Evolutionary conservation across 2,797 vertebrate genomes (phyloP), one percentile per base, ranked within the genome.

Genomic region (Molossus molossus): DNA sequence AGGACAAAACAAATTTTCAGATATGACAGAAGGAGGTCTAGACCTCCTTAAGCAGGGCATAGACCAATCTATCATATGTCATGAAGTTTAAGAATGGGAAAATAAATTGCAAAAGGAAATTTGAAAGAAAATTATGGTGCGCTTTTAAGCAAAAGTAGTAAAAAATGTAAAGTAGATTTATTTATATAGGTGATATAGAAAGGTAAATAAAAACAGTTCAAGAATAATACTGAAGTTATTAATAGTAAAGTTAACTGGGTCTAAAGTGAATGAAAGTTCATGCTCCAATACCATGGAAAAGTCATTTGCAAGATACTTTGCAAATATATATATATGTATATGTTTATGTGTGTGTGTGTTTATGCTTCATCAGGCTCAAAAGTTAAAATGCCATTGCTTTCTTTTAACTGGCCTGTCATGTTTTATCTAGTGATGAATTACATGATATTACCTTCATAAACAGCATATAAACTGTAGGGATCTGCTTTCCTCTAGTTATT

Each of bases 371-470:
- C 76, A 81, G 40, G n/a, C 62, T 77, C 60, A 77, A 75, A 83
- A 33, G 40, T 69, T 73, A 77, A 80, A 92, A 81, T 94, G 76
- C 45, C 50, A 0, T 25, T 95, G 62, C 76, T 60, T 86, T 87
- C 75, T 96, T 88, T 95, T 73, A 96, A 88, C 84, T 87, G 72
- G 53, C 50, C 58, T 93, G 76, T 94, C 45, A 64, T 81, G 23
- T 87, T 91, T 94, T 94, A 90, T 79, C 69, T 73, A 23, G 55
- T 94, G 95, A 95, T 94, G 58, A 77, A 92, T 93, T 92, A 85
- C 0, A 76, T n/a, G 64, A 5, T n/a, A 75, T 90, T 84, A 69
- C 48, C 29, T 88, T 81, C 45, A 87, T 91, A 86, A 84, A 64
- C 29, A 73, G 53, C 64, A 55, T 37, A n/a, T 21, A 55, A 93